These are phyloP conservation scores for Zaprionus ornatus DNA, from an alignment of 1,140 invertebrate species.

Conservation along the genomic window DNA sequence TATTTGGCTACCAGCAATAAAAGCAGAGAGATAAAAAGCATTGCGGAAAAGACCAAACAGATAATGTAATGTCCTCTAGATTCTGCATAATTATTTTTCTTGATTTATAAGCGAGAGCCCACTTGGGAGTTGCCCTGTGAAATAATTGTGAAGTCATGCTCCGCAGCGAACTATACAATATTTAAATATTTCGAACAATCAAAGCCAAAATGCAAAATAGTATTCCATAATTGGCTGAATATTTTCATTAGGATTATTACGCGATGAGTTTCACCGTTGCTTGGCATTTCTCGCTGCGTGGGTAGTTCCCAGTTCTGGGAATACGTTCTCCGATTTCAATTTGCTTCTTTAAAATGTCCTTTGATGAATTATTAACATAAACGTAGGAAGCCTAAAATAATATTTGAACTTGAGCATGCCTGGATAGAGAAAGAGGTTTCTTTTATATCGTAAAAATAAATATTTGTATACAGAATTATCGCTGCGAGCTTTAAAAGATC, in stretches of 20 bases:
- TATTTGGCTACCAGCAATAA: constrained; percentile 66
- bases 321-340: neutral
- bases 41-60: constrained; percentile 47
- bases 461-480: neutral
- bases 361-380: constrained; percentile 1
- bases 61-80: constrained; percentile 62
- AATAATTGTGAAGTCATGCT: constrained; percentile 25
- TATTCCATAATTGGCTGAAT: neutral
- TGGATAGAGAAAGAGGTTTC: neutral
- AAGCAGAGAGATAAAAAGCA: constrained; percentile 63
- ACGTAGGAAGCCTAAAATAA: neutral
- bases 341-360: neutral
- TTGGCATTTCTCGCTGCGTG: neutral
- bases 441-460: neutral
- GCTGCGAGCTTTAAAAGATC: neutral
- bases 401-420: neutral
- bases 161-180: neutral
- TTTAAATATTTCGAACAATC: constrained; percentile 19
- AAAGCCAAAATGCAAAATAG: neutral
- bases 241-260: neutral
- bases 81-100: constrained; percentile 73
- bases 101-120: constrained; percentile 55
- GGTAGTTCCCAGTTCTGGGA: neutral
- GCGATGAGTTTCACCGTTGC: neutral
- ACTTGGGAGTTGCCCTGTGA: constrained; percentile 21